These are phyloP conservation scores for Hyla sarda DNA, from an alignment of 2,113 vertebrate genomes.

Conservation along the genomic window DNA sequence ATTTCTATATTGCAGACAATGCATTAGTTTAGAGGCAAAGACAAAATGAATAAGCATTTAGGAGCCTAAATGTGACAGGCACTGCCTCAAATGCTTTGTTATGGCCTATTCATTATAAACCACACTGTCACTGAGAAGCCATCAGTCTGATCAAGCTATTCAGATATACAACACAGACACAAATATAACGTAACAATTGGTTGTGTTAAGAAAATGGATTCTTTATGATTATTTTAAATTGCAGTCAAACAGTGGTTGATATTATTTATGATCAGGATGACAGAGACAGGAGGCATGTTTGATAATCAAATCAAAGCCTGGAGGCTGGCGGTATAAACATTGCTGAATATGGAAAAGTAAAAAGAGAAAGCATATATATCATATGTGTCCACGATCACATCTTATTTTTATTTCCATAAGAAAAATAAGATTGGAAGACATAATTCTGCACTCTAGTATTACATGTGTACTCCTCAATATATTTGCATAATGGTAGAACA, in stretches of 20 bases:
- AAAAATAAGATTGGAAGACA: neutral
- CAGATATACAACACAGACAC: constrained; percentile 4
- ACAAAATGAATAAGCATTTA: constrained; percentile 12
- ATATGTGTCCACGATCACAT: neutral
- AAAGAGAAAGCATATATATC: neutral
- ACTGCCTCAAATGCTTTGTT: constrained; percentile 11
- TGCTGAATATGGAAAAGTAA: constrained; percentile 8
- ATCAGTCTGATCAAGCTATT: constrained; percentile 9
- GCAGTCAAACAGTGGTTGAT: neutral
- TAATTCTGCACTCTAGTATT: neutral
- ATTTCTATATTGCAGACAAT: neutral
- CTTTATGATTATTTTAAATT: constrained; percentile 22
- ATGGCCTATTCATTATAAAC: constrained; percentile 13
- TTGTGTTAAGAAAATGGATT: constrained; percentile 23
- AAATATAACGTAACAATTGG: neutral
- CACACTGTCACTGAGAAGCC: constrained; percentile 31
- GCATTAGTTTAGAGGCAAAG: constrained; percentile 1
- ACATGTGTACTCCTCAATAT: neutral
- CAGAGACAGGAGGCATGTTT: neutral
- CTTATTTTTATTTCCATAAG: neutral
- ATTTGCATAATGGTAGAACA: neutral
- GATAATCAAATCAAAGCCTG: constrained; percentile 13
- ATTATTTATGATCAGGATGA: constrained; percentile 35
- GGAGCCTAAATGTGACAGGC: constrained; percentile 30
- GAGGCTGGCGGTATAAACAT: neutral